Evolutionary conservation across 2,888 invertebrate genomes (phyloP), one percentile per base, ranked within the genome.

Genomic region (Euclidia mi): DNA sequence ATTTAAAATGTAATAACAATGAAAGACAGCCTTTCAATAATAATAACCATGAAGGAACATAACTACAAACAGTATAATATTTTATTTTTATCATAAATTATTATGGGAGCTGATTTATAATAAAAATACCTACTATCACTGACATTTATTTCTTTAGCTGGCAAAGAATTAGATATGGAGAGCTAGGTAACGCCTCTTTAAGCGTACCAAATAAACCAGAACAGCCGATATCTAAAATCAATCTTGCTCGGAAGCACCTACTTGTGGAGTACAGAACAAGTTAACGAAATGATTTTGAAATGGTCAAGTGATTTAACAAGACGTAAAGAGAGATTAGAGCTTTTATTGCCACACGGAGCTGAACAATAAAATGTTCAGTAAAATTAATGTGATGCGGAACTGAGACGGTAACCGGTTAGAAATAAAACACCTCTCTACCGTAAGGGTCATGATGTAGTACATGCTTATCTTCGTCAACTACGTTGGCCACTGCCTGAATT

Each of bases 211-310:
- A 88, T 79, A 79, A 80, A 83, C 71, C 83, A 77, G 75, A 75
- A 77, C 79, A 79, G 81, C 77, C 73, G 77, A 83, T 79, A 82
- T 80, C 70, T 68, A 63, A 79, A 90, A 90, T 89, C 84, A 82
- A 91, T 91, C 88, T 80, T 82, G 80, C 76, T 58, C 45, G 38
- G 44, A 35, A 51, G 49, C 44, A 57, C 43, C 35, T 48, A 48
- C 46, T 47, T 49, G 34, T 41, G 41, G 55, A 71, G 55, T 74
- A 76, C 35, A 69, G 74, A 74, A 73, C 71, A 73, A 81, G 82
- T 87, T 85, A 86, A 79, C 82, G 57, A 68, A 83, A 85, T 90
- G 89, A 84, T 90, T 92, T 89, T 88, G 88, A 90, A 89, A 92
- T 88, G 91, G 88, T 87, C 78, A 70, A 80, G 79, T 85, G 84